phyloP scores from a whole-genome alignment of 2,797 vertebrate species.

The Steatocranus sp. region DNA sequence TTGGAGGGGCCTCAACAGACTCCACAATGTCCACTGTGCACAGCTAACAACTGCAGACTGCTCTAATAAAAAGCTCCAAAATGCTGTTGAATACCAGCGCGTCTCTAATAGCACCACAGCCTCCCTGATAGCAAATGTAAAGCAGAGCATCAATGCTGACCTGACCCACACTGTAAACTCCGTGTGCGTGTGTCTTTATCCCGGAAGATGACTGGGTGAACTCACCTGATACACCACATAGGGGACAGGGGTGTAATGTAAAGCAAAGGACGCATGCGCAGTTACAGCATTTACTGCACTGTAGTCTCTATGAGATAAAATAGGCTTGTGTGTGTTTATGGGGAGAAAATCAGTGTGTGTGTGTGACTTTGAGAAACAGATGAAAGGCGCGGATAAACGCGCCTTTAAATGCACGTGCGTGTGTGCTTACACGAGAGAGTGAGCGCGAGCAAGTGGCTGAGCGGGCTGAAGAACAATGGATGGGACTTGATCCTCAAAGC shows the following conservation, averaged over 20 bases:
- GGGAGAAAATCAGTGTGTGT: neutral
- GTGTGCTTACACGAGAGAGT: neutral
- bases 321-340: neutral
- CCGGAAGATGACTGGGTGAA: conserved; percentile 9
- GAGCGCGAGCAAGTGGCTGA: conserved; percentile 11
- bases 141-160: neutral
- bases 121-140: neutral
- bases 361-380: conserved; percentile 7
- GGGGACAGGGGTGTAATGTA: neutral
- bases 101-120: neutral
- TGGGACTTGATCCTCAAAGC: conserved; percentile 33
- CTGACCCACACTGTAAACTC: neutral
- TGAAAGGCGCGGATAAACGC: neutral
- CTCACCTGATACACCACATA: conserved; percentile 34
- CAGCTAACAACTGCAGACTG: neutral
- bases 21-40: neutral
- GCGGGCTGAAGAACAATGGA: conserved; percentile 41
- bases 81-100: neutral
- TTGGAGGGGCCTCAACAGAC: neutral
- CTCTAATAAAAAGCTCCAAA: neutral
- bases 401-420: neutral
- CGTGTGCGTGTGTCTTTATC: neutral
- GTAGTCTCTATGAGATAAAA: neutral
- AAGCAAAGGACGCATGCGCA: neutral
- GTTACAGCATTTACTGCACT: neutral